These are phyloP conservation scores for Ceratoteleas bidentatus DNA, from an alignment of 1,140 invertebrate species.

Conservation along the genomic window DNA sequence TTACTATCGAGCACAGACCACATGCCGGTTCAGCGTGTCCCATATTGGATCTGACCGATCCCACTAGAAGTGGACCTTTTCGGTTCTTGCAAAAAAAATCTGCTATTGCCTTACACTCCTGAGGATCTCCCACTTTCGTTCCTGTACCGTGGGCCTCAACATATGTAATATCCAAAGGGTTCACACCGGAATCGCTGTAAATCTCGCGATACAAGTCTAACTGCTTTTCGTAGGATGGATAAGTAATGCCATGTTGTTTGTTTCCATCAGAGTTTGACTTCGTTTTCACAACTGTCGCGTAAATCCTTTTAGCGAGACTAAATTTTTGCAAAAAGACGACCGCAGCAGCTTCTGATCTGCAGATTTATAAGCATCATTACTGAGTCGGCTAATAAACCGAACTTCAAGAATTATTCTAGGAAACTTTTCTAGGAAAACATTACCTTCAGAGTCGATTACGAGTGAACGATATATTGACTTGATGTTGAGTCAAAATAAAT, in stretches of 20 bases:
- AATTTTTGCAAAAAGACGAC: conserved; percentile 91
- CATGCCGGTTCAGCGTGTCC: conserved; percentile 98
- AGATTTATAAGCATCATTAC: conserved; percentile 8
- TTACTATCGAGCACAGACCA: conserved; percentile 93
- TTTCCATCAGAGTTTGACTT: conserved; percentile 94
- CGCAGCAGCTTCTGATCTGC: conserved; percentile 89
- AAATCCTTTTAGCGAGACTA: conserved; percentile 88
- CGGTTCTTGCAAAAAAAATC: conserved; percentile 95
- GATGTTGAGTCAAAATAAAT: no score
- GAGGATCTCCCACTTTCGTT: conserved; percentile 96
- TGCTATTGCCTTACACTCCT: conserved; percentile 96
- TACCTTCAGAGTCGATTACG: no score
- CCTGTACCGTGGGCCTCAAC: conserved; percentile 98
- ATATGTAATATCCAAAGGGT: conserved; percentile 91
- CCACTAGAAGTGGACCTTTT: conserved; percentile 90
- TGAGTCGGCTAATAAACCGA: not conserved
- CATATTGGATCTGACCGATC: conserved; percentile 99
- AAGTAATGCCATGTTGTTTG: conserved; percentile 95
- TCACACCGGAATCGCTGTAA: conserved; percentile 90
- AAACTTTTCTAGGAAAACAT: no score
- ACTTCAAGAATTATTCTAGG: no score
- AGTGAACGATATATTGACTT: no score
- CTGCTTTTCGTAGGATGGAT: conserved; percentile 93
- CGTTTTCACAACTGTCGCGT: conserved; percentile 92
- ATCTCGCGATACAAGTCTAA: conserved; percentile 92